Evolutionary conservation across 2,888 invertebrate genomes (phyloP), one percentile per base, ranked within the genome.

Genomic region (Tenthredo scrophulariae): DNA sequence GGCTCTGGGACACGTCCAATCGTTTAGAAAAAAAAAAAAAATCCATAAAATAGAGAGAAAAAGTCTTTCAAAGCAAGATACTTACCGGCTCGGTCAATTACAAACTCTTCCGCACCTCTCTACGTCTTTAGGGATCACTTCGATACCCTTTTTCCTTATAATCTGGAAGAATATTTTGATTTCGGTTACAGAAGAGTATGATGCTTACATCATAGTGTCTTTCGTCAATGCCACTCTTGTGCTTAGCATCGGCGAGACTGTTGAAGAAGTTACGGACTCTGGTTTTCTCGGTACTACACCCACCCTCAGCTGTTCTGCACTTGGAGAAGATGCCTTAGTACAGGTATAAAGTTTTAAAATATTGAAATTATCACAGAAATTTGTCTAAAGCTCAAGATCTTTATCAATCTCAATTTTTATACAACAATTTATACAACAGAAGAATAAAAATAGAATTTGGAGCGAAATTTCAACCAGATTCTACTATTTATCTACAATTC

Each of bases 221-320:
- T 99, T 99, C 97, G 98, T 99, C 87, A 97, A 97, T 93, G 99
- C 99, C 89, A 99, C 99, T 22, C 96, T 99, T 91, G 99, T 99
- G 88, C 95, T 99, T 91, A 99, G 99, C 90, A 99, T 99, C 93
- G 99, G 99, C 89, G 99, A 99, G 94, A 99, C 99, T 18, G 99
- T 99, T n/a, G 99, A 99, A 94, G 99, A 99, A 96, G 99, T 99
- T 37, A 99, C 99, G 0, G 99, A 99, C 94, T 99, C 99, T 87
- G 99, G 99, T 72, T 99, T 99, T 94, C 95, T 99, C 91, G 99
- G 99, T 86, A 99, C 99, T 0, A 99, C 99, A 0, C 99, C 99
- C 0, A 99, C 99, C 0, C 94, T 99, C n/a, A 98, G 98, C 87
- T 99, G 99, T 94, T 98, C 99, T 13, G 98, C 99, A 54, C 95